These are phyloP conservation scores for Cygnus olor DNA, from an alignment of 2,797 vertebrate species.

Conservation along the genomic window DNA sequence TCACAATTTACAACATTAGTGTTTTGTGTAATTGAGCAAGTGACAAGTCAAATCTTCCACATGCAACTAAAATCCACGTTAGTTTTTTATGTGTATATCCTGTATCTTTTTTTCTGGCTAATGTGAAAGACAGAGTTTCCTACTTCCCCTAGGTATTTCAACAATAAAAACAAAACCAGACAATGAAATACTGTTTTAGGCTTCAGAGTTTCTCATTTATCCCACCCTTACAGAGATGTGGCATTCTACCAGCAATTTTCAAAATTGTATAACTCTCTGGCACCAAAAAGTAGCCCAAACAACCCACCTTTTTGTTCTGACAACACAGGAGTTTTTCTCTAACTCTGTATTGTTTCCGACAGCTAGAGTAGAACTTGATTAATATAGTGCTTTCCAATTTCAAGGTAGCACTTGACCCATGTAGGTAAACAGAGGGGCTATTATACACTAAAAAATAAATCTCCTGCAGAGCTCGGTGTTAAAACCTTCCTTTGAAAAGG, in stretches of 20 bases:
- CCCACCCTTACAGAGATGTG: not conserved
- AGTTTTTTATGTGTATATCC: slow-evolving; percentile 12
- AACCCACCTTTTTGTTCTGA: slow-evolving; percentile 64
- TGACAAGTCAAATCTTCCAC: slow-evolving; percentile 61
- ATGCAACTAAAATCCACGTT: slow-evolving; percentile 25
- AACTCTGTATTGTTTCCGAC: slow-evolving; percentile 53
- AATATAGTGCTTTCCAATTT: slow-evolving; percentile 53
- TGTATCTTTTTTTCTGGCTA: slow-evolving; percentile 25
- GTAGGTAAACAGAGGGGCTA: slow-evolving; percentile 65
- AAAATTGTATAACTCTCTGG: slow-evolving; percentile 42
- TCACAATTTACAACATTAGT: slow-evolving; percentile 47
- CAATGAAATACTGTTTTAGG: slow-evolving; percentile 61
- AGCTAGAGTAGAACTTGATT: slow-evolving; percentile 58
- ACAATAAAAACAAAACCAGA: slow-evolving; percentile 65
- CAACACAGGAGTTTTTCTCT: slow-evolving; percentile 55
- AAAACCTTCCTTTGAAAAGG: slow-evolving; percentile 45
- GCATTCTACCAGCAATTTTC: slow-evolving; percentile 64
- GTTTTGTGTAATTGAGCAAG: slow-evolving; percentile 65
- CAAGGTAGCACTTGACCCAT: slow-evolving; percentile 66
- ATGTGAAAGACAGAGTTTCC: slow-evolving; percentile 52
- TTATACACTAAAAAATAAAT: slow-evolving; percentile 67
- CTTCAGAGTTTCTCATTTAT: slow-evolving; percentile 63
- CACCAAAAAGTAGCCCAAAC: slow-evolving; percentile 28
- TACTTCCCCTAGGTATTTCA: slow-evolving; percentile 50
- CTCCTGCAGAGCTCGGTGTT: slow-evolving; percentile 47